phyloP scores from a whole-genome alignment of 2,888 invertebrate species.

The Exephanes ischioxanthus region DNA sequence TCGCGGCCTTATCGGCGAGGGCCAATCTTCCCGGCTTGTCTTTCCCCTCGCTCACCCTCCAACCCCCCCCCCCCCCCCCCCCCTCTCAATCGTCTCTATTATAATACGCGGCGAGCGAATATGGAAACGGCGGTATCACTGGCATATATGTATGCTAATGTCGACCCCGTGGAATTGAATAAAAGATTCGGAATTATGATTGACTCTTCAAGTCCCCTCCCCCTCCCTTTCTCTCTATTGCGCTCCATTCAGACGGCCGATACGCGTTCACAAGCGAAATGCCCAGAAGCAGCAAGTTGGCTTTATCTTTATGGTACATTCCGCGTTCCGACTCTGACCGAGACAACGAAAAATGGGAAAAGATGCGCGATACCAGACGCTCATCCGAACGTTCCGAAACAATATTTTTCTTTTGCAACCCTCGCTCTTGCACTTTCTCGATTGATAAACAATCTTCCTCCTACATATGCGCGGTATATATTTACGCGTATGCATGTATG shows the following conservation, averaged over 20 bases:
- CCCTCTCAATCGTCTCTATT: conserved; percentile 18
- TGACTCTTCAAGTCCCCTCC: conserved; percentile 71
- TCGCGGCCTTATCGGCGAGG: conserved; percentile 74
- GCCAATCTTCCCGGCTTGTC: conserved; percentile 73
- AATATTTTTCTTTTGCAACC: conserved; percentile 43
- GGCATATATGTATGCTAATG: conserved; percentile 83
- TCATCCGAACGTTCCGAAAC: conserved; percentile 36
- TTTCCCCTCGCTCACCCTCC: conserved; percentile 54
- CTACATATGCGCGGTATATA: not conserved
- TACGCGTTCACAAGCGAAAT: conserved; percentile 53
- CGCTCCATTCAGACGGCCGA: conserved; percentile 49
- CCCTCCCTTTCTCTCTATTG: conserved; percentile 10
- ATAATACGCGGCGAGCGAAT: conserved; percentile 41
- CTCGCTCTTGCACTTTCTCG: conserved; percentile 23
- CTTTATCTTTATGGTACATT: conserved; percentile 62
- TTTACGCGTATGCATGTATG: not conserved
- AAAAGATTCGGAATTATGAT: conserved; percentile 84
- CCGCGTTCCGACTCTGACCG: conserved; percentile 7
- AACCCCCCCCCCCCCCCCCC: too few relatives aligned
- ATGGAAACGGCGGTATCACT: conserved; percentile 56
- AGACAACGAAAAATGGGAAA: conserved; percentile 49
- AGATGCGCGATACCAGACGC: conserved; percentile 43
- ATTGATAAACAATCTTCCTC: conserved; percentile 25
- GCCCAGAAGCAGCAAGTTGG: conserved; percentile 62
- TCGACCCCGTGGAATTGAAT: conserved; percentile 81